A percentile compares a stretch with the other conserved stretches of the same genome.
Conservation (phyloP, 2,113 vertebrate genomes). For the Garra rufa region DNA sequence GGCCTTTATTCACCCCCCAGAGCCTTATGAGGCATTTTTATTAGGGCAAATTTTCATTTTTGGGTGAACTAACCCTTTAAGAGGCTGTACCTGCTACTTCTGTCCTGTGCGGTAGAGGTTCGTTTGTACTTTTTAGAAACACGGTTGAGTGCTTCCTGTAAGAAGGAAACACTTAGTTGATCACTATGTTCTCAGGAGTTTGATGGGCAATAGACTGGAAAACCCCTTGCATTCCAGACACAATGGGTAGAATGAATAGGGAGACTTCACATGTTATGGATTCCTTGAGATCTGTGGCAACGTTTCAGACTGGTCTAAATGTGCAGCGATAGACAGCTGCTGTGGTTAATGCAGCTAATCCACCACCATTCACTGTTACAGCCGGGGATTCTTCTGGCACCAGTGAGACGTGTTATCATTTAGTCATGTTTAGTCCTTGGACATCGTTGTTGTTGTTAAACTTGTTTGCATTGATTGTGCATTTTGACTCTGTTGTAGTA, state of each 20-base stretch:
- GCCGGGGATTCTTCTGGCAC: constrained; percentile 55
- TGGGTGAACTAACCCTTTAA: no score
- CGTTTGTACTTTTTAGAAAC: constrained; percentile 51
- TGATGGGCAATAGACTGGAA: constrained; percentile 72
- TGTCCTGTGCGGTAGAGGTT: constrained; percentile 28
- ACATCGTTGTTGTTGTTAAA: constrained; percentile 31
- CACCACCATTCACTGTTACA: constrained; percentile 61
- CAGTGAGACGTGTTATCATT: constrained; percentile 50
- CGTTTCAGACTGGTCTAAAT: constrained; percentile 65
- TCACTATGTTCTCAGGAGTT: constrained; percentile 55
- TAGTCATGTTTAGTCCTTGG: constrained; percentile 62
- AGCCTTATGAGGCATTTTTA: no score
- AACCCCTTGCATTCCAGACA: constrained; percentile 64
- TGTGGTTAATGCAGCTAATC: constrained; percentile 60
- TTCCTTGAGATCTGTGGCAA: constrained; percentile 70
- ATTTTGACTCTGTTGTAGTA: neutral
- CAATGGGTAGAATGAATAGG: constrained; percentile 63
- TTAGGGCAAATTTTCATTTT: no score
- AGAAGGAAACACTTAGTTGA: constrained; percentile 62
- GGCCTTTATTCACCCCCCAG: no score
- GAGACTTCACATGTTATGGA: constrained; percentile 66
- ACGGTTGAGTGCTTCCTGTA: constrained; percentile 53
- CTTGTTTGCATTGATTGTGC: neutral
- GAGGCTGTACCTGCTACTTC: neutral
- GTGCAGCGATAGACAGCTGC: constrained; percentile 69